Conservation (phyloP, 2,797 vertebrate species). For the Chrysolophus pictus region DNA sequence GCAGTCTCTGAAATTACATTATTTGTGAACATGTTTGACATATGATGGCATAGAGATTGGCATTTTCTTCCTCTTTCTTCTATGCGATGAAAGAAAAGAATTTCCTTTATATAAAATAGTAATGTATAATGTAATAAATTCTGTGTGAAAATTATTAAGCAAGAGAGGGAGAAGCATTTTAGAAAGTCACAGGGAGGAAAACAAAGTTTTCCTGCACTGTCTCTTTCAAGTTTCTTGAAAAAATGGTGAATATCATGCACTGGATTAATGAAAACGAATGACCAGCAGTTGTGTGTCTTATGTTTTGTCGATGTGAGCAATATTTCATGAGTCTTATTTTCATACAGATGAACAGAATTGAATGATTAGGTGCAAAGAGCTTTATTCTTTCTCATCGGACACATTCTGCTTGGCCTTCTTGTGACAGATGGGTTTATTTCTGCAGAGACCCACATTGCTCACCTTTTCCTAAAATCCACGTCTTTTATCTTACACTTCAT, state of each 20-base stretch:
- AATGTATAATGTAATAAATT: background rate
- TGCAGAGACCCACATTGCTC: background rate
- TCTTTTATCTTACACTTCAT: background rate
- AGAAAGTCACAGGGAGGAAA: background rate
- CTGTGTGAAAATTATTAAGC: background rate
- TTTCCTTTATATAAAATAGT: background rate
- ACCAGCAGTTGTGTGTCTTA: background rate
- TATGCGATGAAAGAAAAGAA: background rate
- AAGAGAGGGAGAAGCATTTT: background rate
- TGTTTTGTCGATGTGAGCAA: background rate
- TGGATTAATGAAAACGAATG: background rate
- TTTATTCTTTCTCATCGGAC: background rate
- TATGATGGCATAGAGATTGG: background rate
- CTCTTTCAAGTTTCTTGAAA: background rate
- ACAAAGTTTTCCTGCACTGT: slow-evolving; percentile 5
- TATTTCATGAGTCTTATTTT: slow-evolving; percentile 3
- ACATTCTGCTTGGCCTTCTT: background rate
- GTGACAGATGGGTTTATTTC: background rate
- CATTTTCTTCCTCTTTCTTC: background rate
- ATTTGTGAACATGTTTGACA: background rate
- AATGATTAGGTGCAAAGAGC: background rate
- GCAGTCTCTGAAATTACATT: background rate
- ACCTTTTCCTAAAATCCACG: background rate
- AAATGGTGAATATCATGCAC: background rate
- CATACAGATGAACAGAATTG: background rate